A percentile compares a stretch with the other conserved stretches of the same genome.
Evolutionary conservation across 2,797 vertebrate species (phyloP).

Genomic region (Sebastes taczanowskii): DNA sequence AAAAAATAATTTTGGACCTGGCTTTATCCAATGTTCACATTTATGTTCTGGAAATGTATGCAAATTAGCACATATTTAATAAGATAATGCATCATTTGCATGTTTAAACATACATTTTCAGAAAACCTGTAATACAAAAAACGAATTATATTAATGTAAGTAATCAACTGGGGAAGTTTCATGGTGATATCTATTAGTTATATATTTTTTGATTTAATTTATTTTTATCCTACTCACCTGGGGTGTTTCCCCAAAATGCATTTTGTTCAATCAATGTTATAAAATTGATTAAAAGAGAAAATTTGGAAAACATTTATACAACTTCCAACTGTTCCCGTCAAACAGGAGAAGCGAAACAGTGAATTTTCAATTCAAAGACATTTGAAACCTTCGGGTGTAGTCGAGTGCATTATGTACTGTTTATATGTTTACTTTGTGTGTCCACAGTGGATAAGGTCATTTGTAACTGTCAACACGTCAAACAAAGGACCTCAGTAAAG

Average conservation of each 20-base stretch:
- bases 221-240: no score
- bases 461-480: not conserved
- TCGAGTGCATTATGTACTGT: not conserved
- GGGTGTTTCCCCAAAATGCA: accelerated
- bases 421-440: not conserved
- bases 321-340: not conserved
- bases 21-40: no score
- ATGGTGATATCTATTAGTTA: no score
- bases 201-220: no score
- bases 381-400: not conserved
- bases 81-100: not conserved
- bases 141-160: no score
- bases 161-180: not conserved
- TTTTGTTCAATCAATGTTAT: not conserved
- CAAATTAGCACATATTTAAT: no score
- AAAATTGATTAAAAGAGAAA: not conserved
- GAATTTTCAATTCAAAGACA: not conserved
- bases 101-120: no score
- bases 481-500: not conserved
- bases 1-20: no score
- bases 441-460: not conserved
- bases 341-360: accelerated
- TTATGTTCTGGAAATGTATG: no score
- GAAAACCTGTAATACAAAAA: no score
- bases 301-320: not conserved